Conservation (phyloP, 2,113 vertebrate species). For the Saimiri boliviensis region DNA sequence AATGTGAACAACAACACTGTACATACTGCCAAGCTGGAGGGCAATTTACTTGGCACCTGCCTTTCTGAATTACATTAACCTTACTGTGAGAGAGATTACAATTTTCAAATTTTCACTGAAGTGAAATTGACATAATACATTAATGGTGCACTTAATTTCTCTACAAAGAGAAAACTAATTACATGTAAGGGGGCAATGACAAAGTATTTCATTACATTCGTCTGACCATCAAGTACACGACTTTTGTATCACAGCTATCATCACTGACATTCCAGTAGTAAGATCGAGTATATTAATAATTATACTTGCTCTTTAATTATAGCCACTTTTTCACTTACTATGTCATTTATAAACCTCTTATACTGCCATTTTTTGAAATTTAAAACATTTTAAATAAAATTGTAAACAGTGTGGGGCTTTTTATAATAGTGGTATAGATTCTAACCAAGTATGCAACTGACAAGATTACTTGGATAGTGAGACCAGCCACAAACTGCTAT, state of each 20-base stretch:
- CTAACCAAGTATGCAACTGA: neutral
- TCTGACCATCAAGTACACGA: neutral
- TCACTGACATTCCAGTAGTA: constrained; percentile 26
- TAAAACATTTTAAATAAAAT: constrained; percentile 33
- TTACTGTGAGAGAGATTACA: neutral
- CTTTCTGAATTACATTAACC: neutral
- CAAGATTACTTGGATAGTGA: neutral
- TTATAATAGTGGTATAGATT: neutral
- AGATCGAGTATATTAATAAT: constrained; percentile 11
- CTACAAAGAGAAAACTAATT: neutral
- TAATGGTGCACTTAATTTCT: neutral
- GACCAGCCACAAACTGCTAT: neutral
- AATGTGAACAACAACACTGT: neutral
- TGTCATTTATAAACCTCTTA: constrained; percentile 46
- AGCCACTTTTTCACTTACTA: neutral
- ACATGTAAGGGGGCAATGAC: neutral
- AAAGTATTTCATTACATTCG: neutral
- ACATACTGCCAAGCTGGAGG: constrained; percentile 23
- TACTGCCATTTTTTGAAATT: neutral
- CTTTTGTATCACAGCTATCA: neutral
- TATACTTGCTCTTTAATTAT: constrained; percentile 51
- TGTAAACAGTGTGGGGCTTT: neutral
- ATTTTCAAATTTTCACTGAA: neutral
- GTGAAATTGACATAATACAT: neutral
- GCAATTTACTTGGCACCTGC: neutral